Conservation (phyloP, 1,140 invertebrate species). For the Danaus melanippus region DNA sequence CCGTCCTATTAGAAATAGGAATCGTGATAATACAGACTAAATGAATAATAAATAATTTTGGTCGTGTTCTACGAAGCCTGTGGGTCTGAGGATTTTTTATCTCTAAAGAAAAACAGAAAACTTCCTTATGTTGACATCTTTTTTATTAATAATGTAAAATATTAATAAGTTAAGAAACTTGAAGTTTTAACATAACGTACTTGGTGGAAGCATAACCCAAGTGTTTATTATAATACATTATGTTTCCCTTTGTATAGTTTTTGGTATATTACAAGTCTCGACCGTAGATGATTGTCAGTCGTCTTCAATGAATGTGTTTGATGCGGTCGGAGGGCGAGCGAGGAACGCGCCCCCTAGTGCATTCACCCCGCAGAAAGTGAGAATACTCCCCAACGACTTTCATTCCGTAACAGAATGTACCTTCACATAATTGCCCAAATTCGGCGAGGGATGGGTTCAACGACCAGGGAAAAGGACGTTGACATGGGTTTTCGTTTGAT, state of each 20-base stretch:
- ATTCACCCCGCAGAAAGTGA: conserved; percentile 66
- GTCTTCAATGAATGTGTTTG: conserved; percentile 57
- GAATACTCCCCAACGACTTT: conserved; percentile 48
- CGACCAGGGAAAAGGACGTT: conserved; percentile 38
- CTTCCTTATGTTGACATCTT: conserved; percentile 2
- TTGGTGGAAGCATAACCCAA: too few relatives aligned
- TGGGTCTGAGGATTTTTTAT: too few relatives aligned
- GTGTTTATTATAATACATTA: too few relatives aligned
- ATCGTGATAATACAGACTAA: conserved; percentile 5
- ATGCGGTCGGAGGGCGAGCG: conserved; percentile 47
- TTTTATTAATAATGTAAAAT: conserved; percentile 5
- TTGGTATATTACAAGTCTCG: conserved; percentile 13
- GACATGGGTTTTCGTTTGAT: conserved; percentile 20
- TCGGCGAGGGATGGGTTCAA: conserved; percentile 53
- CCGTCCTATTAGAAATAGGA: conserved; percentile 63
- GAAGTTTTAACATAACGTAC: too few relatives aligned
- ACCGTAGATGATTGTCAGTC: conserved; percentile 26
- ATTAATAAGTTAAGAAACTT: too few relatives aligned
- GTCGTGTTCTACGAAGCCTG: background rate
- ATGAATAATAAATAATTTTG: conserved; percentile 2
- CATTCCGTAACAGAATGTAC: conserved; percentile 55
- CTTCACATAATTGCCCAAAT: conserved; percentile 64
- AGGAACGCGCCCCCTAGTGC: conserved; percentile 55
- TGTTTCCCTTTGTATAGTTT: conserved; percentile 10
- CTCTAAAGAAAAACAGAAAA: background rate